These are phyloP conservation scores for Ostrea edulis DNA, from an alignment of 1,140 invertebrate genomes.

Conservation along the genomic window DNA sequence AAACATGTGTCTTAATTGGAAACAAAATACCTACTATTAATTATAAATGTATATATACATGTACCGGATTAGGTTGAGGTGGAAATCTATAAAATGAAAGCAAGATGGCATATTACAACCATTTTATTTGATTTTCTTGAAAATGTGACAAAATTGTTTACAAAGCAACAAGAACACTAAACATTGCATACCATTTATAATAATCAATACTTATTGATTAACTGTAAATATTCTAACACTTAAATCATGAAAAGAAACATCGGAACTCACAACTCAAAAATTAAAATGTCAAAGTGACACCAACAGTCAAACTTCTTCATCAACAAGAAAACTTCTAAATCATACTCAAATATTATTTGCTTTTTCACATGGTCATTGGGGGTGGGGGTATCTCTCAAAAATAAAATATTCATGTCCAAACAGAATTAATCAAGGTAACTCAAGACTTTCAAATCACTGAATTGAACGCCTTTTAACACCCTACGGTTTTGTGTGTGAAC, in stretches of 20 bases:
- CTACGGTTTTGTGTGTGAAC: neutral
- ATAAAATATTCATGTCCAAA: no score
- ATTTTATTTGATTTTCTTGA: conserved; percentile 33
- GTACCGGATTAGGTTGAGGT: no score
- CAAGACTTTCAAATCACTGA: no score
- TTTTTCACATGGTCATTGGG: no score
- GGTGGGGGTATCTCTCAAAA: no score
- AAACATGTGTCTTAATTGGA: no score
- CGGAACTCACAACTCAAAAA: conserved; percentile 26
- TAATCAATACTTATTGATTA: conserved; percentile 1
- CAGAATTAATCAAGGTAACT: no score
- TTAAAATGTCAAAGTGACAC: neutral
- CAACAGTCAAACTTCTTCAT: neutral
- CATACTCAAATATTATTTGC: neutral
- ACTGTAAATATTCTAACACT: conserved; percentile 30
- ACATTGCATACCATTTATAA: conserved; percentile 33
- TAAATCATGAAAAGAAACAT: conserved; percentile 25
- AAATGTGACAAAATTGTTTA: conserved; percentile 39
- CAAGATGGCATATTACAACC: conserved; percentile 23
- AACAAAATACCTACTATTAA: no score
- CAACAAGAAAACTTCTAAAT: neutral
- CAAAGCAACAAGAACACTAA: conserved; percentile 37
- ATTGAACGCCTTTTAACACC: neutral
- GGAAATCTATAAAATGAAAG: neutral
- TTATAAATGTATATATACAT: no score